Base-by-base conservation (phyloP, 1,140 invertebrate genomes). In the Zophobas atratus region DNA sequence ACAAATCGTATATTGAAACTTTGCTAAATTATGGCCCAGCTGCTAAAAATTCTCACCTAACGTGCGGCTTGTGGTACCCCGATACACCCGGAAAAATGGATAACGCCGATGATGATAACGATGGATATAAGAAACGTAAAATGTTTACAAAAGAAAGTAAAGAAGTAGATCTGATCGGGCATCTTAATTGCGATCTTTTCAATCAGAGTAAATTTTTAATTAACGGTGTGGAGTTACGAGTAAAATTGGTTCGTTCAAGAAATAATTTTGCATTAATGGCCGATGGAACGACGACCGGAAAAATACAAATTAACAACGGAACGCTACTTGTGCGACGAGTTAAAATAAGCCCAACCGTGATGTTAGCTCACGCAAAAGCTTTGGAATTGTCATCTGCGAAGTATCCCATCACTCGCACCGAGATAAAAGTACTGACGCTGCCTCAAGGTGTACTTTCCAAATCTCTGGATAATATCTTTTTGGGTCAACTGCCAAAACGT, bases 401-500 rank as follows among this genome's bases (percentile, higher is more conserved):
- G 43, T 4, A 8, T 46, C 43, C 43, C 3, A 46, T 46, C 43
- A 46, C 43, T 4, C 3, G 43, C 3, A 46, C 43, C 6, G 43
- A 46, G 6, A 46, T 46, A 4, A 55, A 55, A 55, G 6, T 20
- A 20, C 20, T 20, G 20, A 20, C 20, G 20, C 20, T 20, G 20
- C 20, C 20, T 20, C 20, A 20, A 20, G 20, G 20, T 20, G 20
- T 20, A 20, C 20, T 20, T 20, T 20, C 20, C 20, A 20, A 20
- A 20, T 55, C 53, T 55, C 33, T 55, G 32, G 53, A 55, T n/a
- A 55, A 55, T 55, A 33, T 8, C 6, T 55, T 32, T 55, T 33
- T 55, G 53, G 53, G 53, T 55, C 53, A 55, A 55, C 32, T 55
- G 32, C 53, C 53, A 33, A 55, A 55, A 55, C 6, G 53, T n/a